A percentile compares a stretch with the other conserved stretches of the same genome.
Evolutionary conservation across 2,888 invertebrate genomes (phyloP).

Genomic region (Pollenia angustigena): DNA sequence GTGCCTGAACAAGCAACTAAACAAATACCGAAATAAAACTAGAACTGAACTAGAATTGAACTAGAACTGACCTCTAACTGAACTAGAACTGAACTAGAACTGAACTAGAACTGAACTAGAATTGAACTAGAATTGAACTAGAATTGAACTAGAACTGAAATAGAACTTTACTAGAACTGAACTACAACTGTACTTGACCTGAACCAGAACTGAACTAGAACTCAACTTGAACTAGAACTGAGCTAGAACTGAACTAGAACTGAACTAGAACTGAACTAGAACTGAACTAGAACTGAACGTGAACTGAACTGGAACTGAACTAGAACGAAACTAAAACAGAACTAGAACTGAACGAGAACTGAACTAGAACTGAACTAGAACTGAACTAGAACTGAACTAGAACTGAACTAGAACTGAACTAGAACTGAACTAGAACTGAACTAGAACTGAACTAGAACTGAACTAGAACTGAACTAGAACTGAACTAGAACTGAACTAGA

Average conservation of each 20-base stretch:
- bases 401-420: slow-evolving; percentile 4
- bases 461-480: slow-evolving; percentile 18
- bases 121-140: too few species aligned
- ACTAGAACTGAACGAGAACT: neutral
- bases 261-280: neutral
- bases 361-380: slow-evolving; percentile 5
- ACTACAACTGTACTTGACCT: too few species aligned
- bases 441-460: slow-evolving; percentile 9
- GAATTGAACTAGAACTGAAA: too few species aligned
- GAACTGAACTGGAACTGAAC: neutral
- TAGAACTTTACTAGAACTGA: too few species aligned
- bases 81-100: neutral
- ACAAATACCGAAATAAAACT: neutral
- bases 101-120: too few species aligned
- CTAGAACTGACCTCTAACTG: neutral
- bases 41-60: too few species aligned
- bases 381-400: slow-evolving; percentile 16
- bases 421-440: slow-evolving; percentile 16
- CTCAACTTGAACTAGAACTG: too few species aligned
- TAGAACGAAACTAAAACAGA: neutral
- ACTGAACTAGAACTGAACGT: neutral
- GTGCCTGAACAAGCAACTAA: neutral
- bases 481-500: too few species aligned
- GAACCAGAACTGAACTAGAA: too few species aligned
- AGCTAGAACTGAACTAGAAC: neutral